phyloP scores from a whole-genome alignment of 2,888 invertebrate genomes.

The Zaprionus lineosus region DNA sequence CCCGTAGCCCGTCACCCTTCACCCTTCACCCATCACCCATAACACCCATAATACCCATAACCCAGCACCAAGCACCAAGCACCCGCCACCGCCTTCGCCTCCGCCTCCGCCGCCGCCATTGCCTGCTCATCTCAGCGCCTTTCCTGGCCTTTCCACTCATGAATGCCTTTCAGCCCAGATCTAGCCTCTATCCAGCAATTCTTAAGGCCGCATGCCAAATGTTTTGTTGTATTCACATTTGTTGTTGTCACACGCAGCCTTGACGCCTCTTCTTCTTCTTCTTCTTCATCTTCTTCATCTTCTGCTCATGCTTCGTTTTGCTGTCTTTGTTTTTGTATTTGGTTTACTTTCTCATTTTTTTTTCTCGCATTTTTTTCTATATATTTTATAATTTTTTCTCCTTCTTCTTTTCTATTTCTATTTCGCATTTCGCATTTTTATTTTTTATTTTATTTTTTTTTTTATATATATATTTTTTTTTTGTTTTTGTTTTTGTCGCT shows the following conservation, averaged over 20 bases:
- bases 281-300: not conserved
- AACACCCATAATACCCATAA: too few relatives aligned
- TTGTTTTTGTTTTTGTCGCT: conserved; percentile 24
- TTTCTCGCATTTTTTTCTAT: conserved; percentile 2
- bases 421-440: not conserved
- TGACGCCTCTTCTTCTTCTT: conserved; percentile 47
- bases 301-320: conserved; percentile 6
- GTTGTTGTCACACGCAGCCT: conserved; percentile 68
- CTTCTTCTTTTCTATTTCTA: conserved; percentile 3
- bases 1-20: too few relatives aligned
- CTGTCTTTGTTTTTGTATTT: conserved; percentile 24
- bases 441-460: conserved; percentile 4
- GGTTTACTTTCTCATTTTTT: not conserved
- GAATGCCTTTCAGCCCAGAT: conserved; percentile 2
- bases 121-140: too few relatives aligned
- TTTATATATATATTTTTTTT: conserved; percentile 8
- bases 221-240: conserved; percentile 46
- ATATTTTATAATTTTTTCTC: conserved; percentile 19
- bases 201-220: conserved; percentile 56
- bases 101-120: not conserved
- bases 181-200: conserved; percentile 41
- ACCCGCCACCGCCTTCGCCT: not conserved
- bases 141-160: not conserved
- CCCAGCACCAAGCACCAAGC: too few relatives aligned
- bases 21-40: too few relatives aligned